Percentiles rank a stretch among this genome's conserved stretches.
Conservation (phyloP, 2,113 vertebrate genomes). For the Ciconia stormi region DNA sequence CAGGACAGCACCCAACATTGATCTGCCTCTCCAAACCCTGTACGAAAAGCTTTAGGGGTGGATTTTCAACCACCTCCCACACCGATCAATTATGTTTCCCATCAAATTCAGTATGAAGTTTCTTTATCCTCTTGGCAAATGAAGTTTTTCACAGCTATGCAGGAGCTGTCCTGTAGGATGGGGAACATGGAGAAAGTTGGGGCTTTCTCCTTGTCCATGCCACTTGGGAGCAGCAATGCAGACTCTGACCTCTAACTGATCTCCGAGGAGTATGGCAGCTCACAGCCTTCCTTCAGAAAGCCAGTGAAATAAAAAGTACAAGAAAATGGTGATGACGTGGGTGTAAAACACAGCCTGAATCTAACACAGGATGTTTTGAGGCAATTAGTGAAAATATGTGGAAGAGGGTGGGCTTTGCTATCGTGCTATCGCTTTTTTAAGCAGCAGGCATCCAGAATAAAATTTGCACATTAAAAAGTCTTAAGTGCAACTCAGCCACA, state of each 20-base stretch:
- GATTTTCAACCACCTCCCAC: neutral
- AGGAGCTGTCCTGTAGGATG: neutral
- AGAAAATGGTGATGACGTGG: neutral
- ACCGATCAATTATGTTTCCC: rapidly evolving
- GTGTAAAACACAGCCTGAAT: neutral
- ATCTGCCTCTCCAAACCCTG: rapidly evolving
- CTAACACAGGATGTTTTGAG: constrained; percentile 9
- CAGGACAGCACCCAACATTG: neutral
- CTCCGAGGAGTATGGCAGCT: neutral
- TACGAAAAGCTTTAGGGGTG: neutral
- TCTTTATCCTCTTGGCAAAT: neutral
- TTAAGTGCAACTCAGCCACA: neutral
- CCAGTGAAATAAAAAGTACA: neutral
- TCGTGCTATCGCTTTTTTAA: neutral
- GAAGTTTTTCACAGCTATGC: neutral
- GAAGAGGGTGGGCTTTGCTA: neutral
- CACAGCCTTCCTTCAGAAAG: neutral
- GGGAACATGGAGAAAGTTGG: neutral
- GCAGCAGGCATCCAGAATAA: neutral
- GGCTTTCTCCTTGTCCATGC: neutral
- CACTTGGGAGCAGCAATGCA: neutral
- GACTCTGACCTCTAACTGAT: neutral
- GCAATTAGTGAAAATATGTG: constrained; percentile 19
- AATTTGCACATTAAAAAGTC: neutral
- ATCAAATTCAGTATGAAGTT: neutral